Evolutionary conservation across 2,113 vertebrate species (phyloP).

Genomic region (Centropus bengalensis): DNA sequence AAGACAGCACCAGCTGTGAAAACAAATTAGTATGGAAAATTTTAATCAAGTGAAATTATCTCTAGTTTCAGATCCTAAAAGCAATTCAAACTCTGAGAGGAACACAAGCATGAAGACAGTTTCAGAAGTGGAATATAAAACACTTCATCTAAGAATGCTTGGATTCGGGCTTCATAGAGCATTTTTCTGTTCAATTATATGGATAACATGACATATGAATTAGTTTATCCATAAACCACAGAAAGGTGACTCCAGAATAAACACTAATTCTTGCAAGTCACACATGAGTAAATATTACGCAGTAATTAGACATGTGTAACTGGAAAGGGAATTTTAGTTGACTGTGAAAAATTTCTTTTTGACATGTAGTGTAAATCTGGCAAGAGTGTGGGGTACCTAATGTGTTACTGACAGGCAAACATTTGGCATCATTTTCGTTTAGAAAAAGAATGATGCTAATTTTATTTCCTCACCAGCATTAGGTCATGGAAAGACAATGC

Average conservation of each 20-base stretch:
- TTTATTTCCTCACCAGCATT: neutral
- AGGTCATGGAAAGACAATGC: neutral
- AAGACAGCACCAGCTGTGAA: neutral
- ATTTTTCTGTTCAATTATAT: neutral
- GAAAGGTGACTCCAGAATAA: constrained; percentile 7
- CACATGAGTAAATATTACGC: neutral
- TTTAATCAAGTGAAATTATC: neutral
- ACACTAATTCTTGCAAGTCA: neutral
- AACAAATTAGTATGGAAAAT: neutral
- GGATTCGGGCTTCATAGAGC: neutral
- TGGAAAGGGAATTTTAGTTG: neutral
- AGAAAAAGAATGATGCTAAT: neutral
- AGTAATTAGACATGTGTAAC: neutral
- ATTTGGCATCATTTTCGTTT: neutral
- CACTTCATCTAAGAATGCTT: neutral
- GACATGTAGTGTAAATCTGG: neutral
- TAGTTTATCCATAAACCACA: neutral
- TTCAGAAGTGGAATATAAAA: neutral
- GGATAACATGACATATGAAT: neutral
- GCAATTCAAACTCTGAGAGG: neutral
- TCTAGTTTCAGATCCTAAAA: constrained; percentile 29
- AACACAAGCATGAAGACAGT: neutral
- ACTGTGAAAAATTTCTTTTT: constrained; percentile 5
- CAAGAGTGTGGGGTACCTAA: neutral
- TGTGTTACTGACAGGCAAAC: neutral